A percentile compares a stretch with the other conserved stretches of the same genome.
These are phyloP conservation scores for Dicrurus megarhynchus DNA, from an alignment of 2,113 vertebrate genomes.

Conservation along the genomic window DNA sequence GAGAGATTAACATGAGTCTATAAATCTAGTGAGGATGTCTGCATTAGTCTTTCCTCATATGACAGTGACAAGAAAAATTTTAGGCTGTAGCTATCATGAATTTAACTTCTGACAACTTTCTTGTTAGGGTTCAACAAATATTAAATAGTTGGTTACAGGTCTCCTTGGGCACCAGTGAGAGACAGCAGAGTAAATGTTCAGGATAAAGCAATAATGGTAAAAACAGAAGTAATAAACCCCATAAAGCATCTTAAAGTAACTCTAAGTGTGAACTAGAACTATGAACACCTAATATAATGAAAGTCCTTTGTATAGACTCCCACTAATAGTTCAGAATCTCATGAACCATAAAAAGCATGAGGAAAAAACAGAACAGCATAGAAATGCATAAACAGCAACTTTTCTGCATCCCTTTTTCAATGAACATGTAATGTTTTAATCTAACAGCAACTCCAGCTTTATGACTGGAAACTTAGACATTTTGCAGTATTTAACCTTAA, in stretches of 20 bases:
- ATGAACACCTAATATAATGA: neutral
- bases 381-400: neutral
- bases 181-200: neutral
- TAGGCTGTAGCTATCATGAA: neutral
- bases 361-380: neutral
- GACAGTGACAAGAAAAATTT: conserved; percentile 5
- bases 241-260: neutral
- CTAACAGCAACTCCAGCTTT: neutral
- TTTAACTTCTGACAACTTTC: conserved; percentile 40
- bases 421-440: neutral
- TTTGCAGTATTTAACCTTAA: neutral
- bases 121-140: neutral
- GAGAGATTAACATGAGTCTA: neutral
- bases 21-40: conserved; percentile 19
- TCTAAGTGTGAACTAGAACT: neutral
- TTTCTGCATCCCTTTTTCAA: neutral
- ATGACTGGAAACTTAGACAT: neutral
- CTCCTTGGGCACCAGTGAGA: neutral
- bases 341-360: neutral
- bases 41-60: neutral
- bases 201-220: neutral
- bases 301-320: neutral
- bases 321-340: neutral
- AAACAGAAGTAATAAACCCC: neutral
- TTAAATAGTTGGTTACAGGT: neutral